A percentile compares a stretch with the other conserved stretches of the same genome.
Conservation (phyloP, 2,888 invertebrate genomes). For the Drosophila leonis region DNA sequence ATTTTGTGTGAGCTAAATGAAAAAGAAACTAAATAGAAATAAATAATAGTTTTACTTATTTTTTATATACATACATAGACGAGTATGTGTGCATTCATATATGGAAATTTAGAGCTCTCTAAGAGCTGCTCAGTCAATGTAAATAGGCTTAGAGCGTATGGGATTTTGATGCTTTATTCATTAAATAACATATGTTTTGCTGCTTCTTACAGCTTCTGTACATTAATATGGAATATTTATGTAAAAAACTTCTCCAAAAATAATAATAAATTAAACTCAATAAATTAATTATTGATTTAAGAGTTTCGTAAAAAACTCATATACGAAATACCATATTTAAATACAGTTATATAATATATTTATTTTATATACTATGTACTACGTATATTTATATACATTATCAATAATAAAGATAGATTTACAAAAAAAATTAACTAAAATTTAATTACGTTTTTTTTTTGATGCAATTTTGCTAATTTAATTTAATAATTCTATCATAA, state of each 20-base stretch:
- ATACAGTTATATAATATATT: background rate
- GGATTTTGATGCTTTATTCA: background rate
- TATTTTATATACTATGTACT: too few species aligned
- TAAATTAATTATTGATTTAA: background rate
- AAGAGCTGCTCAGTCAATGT: conserved; percentile 11
- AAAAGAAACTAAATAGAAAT: background rate
- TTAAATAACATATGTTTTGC: background rate
- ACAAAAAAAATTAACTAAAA: background rate
- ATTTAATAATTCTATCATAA: background rate
- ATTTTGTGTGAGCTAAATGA: background rate
- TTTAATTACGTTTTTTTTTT: background rate
- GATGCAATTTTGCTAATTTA: background rate
- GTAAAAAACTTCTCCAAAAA: too few species aligned
- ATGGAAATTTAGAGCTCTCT: conserved; percentile 4
- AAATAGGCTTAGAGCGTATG: conserved; percentile 6
- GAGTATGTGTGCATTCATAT: background rate
- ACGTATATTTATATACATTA: background rate
- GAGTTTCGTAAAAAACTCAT: background rate
- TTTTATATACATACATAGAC: background rate
- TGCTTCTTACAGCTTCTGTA: background rate
- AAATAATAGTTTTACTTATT: background rate
- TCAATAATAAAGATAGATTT: background rate
- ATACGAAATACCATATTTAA: background rate
- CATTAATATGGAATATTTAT: background rate
- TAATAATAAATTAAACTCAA: background rate